These are phyloP conservation scores for Pachliopta kotzebuea DNA, from an alignment of 2,888 invertebrate species.

Conservation along the genomic window DNA sequence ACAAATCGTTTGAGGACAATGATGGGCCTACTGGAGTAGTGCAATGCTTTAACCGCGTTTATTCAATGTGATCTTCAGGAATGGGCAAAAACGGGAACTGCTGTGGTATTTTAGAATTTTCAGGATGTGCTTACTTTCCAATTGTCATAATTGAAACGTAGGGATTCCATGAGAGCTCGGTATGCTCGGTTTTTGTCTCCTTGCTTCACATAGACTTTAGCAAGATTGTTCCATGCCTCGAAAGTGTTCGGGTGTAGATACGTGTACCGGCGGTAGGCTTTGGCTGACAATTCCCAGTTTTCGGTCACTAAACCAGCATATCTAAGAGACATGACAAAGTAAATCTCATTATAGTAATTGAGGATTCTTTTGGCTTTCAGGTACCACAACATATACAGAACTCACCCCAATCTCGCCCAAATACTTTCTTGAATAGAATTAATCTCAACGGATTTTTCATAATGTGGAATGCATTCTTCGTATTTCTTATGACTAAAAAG, in stretches of 20 bases:
- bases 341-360: no score
- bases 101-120: no score
- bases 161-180: slow-evolving; percentile 91
- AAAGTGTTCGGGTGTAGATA: slow-evolving; percentile 93
- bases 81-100: no score
- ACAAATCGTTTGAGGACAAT: no score
- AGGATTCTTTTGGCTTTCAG: no score
- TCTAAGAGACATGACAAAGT: slow-evolving; percentile 38
- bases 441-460: slow-evolving; percentile 89
- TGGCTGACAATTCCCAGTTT: slow-evolving; percentile 90
- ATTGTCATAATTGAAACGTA: slow-evolving; percentile 95
- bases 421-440: slow-evolving; percentile 93
- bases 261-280: slow-evolving; percentile 92
- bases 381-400: no score
- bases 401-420: slow-evolving; percentile 89
- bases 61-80: no score
- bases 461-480: slow-evolving; percentile 88
- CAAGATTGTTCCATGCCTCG: slow-evolving; percentile 99
- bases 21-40: no score
- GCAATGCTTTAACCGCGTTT: no score
- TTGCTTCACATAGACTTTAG: slow-evolving; percentile 93
- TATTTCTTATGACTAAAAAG: slow-evolving; percentile 88
- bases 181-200: slow-evolving; percentile 93
- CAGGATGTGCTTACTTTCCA: slow-evolving; percentile 84
- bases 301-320: slow-evolving; percentile 90